phyloP scores from a whole-genome alignment of 35 echinoderm and acorn worm species.

The Chiridota heheva region DNA sequence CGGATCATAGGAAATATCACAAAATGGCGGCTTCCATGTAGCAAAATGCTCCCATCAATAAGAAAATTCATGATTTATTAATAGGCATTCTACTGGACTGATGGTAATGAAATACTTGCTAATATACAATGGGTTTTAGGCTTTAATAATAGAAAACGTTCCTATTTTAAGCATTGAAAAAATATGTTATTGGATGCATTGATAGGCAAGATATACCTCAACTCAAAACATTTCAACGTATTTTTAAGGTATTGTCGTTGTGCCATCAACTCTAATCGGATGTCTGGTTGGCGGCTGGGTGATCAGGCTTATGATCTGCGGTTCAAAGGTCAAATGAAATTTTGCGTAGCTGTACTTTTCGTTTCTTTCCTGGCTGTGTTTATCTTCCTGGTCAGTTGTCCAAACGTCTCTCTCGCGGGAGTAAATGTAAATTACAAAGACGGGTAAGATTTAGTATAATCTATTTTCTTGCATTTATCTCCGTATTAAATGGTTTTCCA shows the following conservation, averaged over 20 bases:
- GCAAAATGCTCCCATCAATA: too few relatives aligned
- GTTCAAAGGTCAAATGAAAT: conserved; percentile 59
- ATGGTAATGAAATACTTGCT: too few relatives aligned
- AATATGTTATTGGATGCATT: too few relatives aligned
- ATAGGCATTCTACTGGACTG: too few relatives aligned
- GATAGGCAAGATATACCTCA: not conserved
- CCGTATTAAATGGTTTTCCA: too few relatives aligned
- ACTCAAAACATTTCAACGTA: not conserved
- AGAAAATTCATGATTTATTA: too few relatives aligned
- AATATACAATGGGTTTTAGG: too few relatives aligned
- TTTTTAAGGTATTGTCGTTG: conserved; percentile 43
- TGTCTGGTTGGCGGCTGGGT: conserved; percentile 54
- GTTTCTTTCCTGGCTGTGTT: conserved; percentile 34
- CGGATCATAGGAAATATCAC: too few relatives aligned
- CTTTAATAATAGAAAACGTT: not conserved
- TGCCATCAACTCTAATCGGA: conserved; percentile 58
- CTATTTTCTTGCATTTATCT: too few relatives aligned
- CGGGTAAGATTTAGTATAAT: too few relatives aligned
- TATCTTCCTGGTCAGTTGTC: conserved; percentile 45
- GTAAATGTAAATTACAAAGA: conserved; percentile 61
- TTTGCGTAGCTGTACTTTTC: conserved; percentile 47
- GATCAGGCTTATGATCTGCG: conserved; percentile 58
- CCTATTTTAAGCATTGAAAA: not conserved
- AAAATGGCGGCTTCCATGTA: too few relatives aligned
- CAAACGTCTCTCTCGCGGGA: conserved; percentile 51